Percentiles rank a stretch among this genome's conserved stretches.
Evolutionary conservation across 2,797 vertebrate genomes (phyloP).

Genomic region (Nannoperca obscura): DNA sequence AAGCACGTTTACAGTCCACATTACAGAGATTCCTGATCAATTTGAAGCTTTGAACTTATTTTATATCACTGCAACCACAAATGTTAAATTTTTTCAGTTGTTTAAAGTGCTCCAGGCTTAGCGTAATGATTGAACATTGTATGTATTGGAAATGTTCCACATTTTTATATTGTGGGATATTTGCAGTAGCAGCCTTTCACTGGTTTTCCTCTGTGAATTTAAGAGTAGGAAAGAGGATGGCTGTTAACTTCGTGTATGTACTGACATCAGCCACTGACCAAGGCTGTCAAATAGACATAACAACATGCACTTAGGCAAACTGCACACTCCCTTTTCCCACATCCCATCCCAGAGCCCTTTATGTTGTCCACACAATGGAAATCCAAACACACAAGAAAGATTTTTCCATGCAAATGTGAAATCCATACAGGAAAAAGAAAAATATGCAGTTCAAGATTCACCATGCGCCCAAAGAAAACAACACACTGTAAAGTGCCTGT

Average conservation of each 20-base stretch:
- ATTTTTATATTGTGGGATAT: slow-evolving; percentile 80
- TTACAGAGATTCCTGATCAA: slow-evolving; percentile 77
- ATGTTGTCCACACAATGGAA: slow-evolving; percentile 88
- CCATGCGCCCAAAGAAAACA: slow-evolving; percentile 82
- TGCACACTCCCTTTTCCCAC: slow-evolving; percentile 84
- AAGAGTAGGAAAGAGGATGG: slow-evolving; percentile 77
- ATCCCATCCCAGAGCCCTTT: slow-evolving; percentile 84
- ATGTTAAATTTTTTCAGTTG: slow-evolving; percentile 77
- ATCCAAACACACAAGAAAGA: slow-evolving; percentile 87
- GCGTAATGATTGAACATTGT: slow-evolving; percentile 81
- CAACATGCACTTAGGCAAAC: slow-evolving; percentile 86
- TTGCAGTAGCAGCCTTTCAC: slow-evolving; percentile 79
- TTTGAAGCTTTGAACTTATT: slow-evolving; percentile 71
- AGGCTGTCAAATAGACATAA: slow-evolving; percentile 84
- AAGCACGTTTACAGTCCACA: slow-evolving; percentile 65
- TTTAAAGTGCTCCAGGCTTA: slow-evolving; percentile 71
- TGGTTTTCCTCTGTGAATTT: slow-evolving; percentile 81
- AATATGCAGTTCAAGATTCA: slow-evolving; percentile 81
- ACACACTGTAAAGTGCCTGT: slow-evolving; percentile 75
- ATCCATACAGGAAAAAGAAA: slow-evolving; percentile 86
- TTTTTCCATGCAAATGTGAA: slow-evolving; percentile 89
- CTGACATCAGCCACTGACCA: slow-evolving; percentile 84
- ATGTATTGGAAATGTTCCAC: slow-evolving; percentile 78
- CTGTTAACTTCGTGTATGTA: slow-evolving; percentile 77
- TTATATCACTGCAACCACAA: slow-evolving; percentile 74